Conservation (phyloP, 2,888 invertebrate genomes). For the Loripinus fragilis region DNA sequence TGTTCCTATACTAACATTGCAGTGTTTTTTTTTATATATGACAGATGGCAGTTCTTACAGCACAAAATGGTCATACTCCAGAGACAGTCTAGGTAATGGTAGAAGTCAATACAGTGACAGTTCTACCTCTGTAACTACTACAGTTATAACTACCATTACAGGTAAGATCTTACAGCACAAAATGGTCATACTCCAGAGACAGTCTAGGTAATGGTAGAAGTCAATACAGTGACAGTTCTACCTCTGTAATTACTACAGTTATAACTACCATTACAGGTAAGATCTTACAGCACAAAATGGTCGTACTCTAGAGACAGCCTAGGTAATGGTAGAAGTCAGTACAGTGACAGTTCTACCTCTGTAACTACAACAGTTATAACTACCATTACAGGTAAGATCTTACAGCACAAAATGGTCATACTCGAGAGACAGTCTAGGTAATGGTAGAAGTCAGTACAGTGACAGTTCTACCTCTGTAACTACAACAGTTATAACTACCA, state of each 20-base stretch:
- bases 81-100: conserved; percentile 20
- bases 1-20: too few species aligned
- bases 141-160: conserved; percentile 65
- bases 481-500: conserved; percentile 64
- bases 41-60: too few species aligned
- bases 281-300: background rate
- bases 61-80: background rate
- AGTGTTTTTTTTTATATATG: too few species aligned
- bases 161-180: conserved; percentile 37
- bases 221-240: conserved; percentile 26
- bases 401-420: too few species aligned
- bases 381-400: conserved; percentile 66
- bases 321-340: conserved; percentile 26
- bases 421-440: conserved; percentile 11
- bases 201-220: conserved; percentile 22
- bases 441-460: conserved; percentile 31
- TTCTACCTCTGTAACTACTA: conserved; percentile 49
- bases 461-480: conserved; percentile 34
- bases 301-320: background rate
- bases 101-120: conserved; percentile 30
- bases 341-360: conserved; percentile 27
- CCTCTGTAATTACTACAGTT: conserved; percentile 56
- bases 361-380: conserved; percentile 63
- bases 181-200: background rate
- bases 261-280: conserved; percentile 67